Evolutionary conservation across 2,113 vertebrate genomes (phyloP), one percentile per base, ranked within the genome.

Genomic region (Eolophus roseicapilla): DNA sequence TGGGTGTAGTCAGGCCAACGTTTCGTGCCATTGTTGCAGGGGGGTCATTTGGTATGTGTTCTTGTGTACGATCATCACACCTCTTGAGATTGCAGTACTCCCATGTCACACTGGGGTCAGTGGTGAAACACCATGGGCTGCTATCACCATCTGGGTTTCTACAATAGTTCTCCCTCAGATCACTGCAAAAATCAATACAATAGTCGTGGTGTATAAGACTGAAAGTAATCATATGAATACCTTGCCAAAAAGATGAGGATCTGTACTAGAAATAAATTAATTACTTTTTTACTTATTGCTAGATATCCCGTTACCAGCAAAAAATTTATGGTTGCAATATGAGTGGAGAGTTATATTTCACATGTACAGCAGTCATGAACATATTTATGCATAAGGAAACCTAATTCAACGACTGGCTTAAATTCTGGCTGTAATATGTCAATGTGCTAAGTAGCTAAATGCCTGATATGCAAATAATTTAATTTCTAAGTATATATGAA

Each of bases 111-210:
- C 24, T 60, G 3, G 99, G 98, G 77, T 99, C 98, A 1, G 97
- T 99, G 50, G 99, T 99, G 93, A 97, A 99, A 79, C 99, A 99
- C 99, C 99, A 99, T 1, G 99, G 99, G 9, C 98, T 96, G 25
- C n/a, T 97, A 82, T 99, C 99, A 1, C 27, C 95, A 5, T 99
- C 99, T 6, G 99, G 99, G 86, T 99, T 99, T 96, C 99, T 98
- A 85, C 99, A 99, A 74, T 99, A 98, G 97, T 99, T 99, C 65
- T 97, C 97, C 49, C 88, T 98, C 92, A 99, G 96, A 96, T 98
- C 98, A 2, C 99, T 99, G 97, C 60, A 82, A 91, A 97, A 41
- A 46, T 71, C 89, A 83, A 77, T 50, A 35, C 14, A 80, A 14
- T 4, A 50, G n/a, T 75, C 2, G 18, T 6, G 12, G 13, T 68